Base-by-base conservation (phyloP, 2,888 invertebrate genomes). In the Altica lythri region DNA sequence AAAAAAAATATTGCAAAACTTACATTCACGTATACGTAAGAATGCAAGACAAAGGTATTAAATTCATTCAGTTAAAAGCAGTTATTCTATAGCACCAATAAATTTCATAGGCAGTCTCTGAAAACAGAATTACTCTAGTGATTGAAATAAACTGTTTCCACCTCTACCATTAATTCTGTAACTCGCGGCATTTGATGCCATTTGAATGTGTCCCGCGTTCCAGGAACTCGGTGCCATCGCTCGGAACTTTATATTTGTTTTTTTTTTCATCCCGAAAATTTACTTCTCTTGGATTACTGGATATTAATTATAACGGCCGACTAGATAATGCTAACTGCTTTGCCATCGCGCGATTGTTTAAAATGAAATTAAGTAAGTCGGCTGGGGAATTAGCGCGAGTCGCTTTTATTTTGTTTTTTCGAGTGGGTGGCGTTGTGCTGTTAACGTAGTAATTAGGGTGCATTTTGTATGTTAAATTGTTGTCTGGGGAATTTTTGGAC, bases 141-240 rank as follows among this genome's bases (percentile, higher is more conserved):
- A 30, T 30, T 30, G 38, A 14, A 38, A 38, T 38, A 38, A 38
- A 38, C 4, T 5, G 38, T 19, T 40, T 63, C 59, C 61, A 64
- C 55, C 57, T 60, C 55, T 57, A 59, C 55, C 51, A 49, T 44
- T 22, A 37, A 42, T 44, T 14, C 32, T 30, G 29, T 53, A 56
- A 45, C 58, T 49, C 30, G 38, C 42, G 66, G 63, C 68, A 65
- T 69, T 71, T 71, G 69, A 70, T 68, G 68, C 69, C 66, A 69
- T 70, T 70, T 70, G 68, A 71, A 71, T 71, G 67, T 71, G 69
- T 70, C 70, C 69, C 68, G 58, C 55, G 69, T 59, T 60, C 61
- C 58, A 30, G 45, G 61, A 68, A 68, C 58, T 64, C 66, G 64
- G 65, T 61, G 60, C 61, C 63, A 56, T 54, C 52, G 60, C 57